Conservation (phyloP, 2,113 vertebrate genomes). For the Bubalus kerabau region DNA sequence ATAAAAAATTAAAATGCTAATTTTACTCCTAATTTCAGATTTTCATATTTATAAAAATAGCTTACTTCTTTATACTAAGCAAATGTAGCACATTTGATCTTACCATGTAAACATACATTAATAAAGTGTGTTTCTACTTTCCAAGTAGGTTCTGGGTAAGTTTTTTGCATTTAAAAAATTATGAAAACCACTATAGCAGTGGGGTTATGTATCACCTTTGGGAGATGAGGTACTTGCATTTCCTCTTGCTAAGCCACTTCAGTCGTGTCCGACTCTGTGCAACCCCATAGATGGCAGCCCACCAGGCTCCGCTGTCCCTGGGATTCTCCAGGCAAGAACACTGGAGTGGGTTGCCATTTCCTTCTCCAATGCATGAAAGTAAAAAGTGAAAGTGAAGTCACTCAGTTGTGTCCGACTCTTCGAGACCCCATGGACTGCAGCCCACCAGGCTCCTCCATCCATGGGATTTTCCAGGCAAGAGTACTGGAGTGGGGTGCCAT, state of each 20-base stretch:
- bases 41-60: constrained; percentile 19
- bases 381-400: no score
- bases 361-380: no score
- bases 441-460: no score
- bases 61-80: background rate
- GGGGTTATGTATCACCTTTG: background rate
- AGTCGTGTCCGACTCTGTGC: no score
- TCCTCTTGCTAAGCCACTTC: background rate
- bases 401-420: no score
- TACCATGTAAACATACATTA: background rate
- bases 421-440: no score
- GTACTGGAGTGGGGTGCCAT: no score
- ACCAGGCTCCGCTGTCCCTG: no score
- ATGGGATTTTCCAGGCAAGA: no score
- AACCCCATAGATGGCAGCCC: no score
- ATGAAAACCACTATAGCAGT: background rate
- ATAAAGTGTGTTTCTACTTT: constrained; percentile 11
- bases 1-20: constrained; percentile 18
- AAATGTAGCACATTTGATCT: background rate
- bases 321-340: no score
- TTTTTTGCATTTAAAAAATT: constrained; percentile 8
- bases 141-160: background rate
- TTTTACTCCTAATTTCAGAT: constrained; percentile 21
- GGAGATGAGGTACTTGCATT: constrained; percentile 22
- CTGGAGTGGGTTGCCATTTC: no score